Base-by-base conservation (phyloP, 2,888 invertebrate species). In the Callinectes sapidus region DNA sequence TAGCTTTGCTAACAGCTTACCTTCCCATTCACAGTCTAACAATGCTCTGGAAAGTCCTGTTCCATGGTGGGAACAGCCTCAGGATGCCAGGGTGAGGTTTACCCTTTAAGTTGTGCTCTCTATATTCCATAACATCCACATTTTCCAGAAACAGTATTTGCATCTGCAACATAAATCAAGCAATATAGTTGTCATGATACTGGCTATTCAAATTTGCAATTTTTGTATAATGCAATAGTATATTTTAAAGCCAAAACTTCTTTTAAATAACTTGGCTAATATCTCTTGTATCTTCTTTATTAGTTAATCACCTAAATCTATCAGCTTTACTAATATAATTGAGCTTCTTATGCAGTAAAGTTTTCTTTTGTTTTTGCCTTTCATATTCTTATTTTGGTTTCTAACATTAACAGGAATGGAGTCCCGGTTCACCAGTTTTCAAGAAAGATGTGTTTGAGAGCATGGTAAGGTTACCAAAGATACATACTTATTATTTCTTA, bases 361-460 rank as follows among this genome's bases (percentile, higher is more conserved):
- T 48, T 54, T n/a, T 48, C 28, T 87, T 23, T 32, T 5, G n/a
- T 87, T n/a, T n/a, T n/a, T 54, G 48, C 55, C n/a, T 35, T 66
- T 35, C 23, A 28, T 89, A 28, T 35, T 89, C 55, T 85, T 85
- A 28, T 85, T 35, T 85, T 85, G n/a, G 18, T 85, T 90, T 86
- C 23, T 1, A 55, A 55, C 32, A 77, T 89, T 86, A 42, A 28
- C 92, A 93, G 93, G 87, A 87, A 14, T 93, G 92, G 92, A 93
- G 93, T 91, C 92, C 92, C n/a, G 90, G 90, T 1, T 92, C 93
- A 42, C 92, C 93, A 1, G 66, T 93, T 54, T 93, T 93, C 92
- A 93, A 93, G 89, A 91, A 92, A 88, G 93, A 93, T 87, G 85
- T 93, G 32, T 55, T 90, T 8, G 89, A 89, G 2, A 39, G 89